Evolutionary conservation across 2,888 invertebrate species (phyloP), one percentile per base, ranked within the genome.

Genomic region (Rutpela maculata): DNA sequence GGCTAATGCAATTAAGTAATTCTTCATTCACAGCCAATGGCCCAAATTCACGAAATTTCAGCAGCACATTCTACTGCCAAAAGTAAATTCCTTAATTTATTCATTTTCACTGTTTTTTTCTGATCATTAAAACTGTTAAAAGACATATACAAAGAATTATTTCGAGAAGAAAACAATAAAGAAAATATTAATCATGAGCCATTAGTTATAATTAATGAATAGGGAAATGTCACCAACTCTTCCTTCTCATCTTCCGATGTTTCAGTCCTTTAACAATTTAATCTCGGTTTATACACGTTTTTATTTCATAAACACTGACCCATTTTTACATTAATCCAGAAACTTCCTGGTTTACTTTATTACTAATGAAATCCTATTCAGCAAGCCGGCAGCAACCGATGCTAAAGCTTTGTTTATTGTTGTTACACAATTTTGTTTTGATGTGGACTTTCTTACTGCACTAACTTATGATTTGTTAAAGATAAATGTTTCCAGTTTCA

Each of bases 291-390:
- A 55, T 70, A 60, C 60, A 70, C 70, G 19, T 57, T 70, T 70
- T 70, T 70, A 70, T 70, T 70, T 70, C 70, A 70, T 70, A 70
- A 70, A 38, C 70, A 70, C 22, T 60, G 70, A 70, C 70, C 70
- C 70, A 70, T 60, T 60, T 70, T 60, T 70, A 70, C 59, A 70
- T 60, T 70, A 70, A 70, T 59, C 70, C 70, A 70, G 60, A 59
- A 60, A 70, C 70, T 70, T 70, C 70, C 60, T 57, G 35, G 38
- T 70, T 70, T 60, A 62, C 60, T 70, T 70, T 70, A 70, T 70
- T 70, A 70, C 70, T 70, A 70, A 70, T 70, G 70, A 70, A 70
- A 70, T 57, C 59, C 70, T 50, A 60, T 70, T 60, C 70, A 60
- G 70, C 50, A 70, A 38, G 7, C 17, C 60, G 70, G 70, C 43